phyloP scores from a whole-genome alignment of 2,113 vertebrate species.

The Xenopus laevis region DNA sequence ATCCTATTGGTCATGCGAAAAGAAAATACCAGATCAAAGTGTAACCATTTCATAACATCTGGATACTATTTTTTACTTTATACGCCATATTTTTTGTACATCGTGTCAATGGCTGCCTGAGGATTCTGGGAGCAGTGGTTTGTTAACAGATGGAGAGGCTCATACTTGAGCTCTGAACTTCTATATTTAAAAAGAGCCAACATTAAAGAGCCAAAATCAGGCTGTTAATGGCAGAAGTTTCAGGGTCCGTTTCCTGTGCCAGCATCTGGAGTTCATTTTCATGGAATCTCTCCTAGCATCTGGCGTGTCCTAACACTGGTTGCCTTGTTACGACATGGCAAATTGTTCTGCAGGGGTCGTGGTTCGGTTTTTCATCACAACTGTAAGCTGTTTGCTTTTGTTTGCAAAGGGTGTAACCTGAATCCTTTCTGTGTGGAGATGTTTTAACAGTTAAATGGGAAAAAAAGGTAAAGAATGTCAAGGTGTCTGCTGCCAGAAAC shows the following conservation, averaged over 20 bases:
- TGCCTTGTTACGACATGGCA: conserved; percentile 37
- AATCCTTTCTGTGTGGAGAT: conserved; percentile 35
- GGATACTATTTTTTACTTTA: too few species aligned
- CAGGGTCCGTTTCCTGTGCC: conserved; percentile 1
- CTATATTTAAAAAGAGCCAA: neutral
- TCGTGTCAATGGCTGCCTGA: neutral
- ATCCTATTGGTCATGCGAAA: too few species aligned
- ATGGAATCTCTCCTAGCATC: conserved; percentile 31
- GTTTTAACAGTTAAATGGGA: conserved; percentile 27
- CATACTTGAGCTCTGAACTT: too few species aligned
- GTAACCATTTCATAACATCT: too few species aligned
- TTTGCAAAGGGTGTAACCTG: conserved; percentile 36
- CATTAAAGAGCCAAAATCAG: neutral
- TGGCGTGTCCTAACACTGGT: conserved; percentile 33
- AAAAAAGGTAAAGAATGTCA: conserved; percentile 22
- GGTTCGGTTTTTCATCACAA: conserved; percentile 33
- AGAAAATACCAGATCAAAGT: too few species aligned
- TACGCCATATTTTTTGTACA: too few species aligned
- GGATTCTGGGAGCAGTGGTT: neutral
- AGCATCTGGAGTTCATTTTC: conserved; percentile 35
- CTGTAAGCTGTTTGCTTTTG: conserved; percentile 34
- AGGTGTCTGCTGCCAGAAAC: conserved; percentile 19
- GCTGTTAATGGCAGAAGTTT: conserved; percentile 15
- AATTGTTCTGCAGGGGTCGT: conserved; percentile 34
- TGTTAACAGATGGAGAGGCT: too few species aligned